Evolutionary conservation across 2,888 invertebrate genomes (phyloP), one percentile per base, ranked within the genome.

Genomic region (Hirudinaria manillensis): DNA sequence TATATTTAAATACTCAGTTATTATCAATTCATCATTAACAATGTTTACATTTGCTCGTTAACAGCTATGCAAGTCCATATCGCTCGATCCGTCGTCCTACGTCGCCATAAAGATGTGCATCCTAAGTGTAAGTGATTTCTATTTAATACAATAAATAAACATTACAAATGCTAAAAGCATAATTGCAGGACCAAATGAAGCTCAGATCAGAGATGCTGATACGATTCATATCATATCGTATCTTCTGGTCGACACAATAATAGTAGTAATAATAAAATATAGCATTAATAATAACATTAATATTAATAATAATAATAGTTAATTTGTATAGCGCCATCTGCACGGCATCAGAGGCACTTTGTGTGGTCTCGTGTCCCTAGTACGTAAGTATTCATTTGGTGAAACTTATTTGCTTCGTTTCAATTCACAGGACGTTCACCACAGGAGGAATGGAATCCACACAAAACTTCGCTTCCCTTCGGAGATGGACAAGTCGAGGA

Each of bases 21-120:
- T 16, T 10, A 61, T 56, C 29, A 2, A 7, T n/a, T n/a, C 3
- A 4, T 45, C 3, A 10, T 45, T 45, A 45, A 45, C 16, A 16
- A 45, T 7, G 45, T 45, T 45, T 45, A 7, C 3, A 16, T 2
- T 45, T 7, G 29, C 24, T n/a, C 61, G n/a, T 27, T 29, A 27
- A 29, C 61, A 61, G 61, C 61, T 61, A 61, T 61, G 61, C 61
- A 61, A 61, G 29, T 24, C 61, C 19, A 10, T 61, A 29, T 61
- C 61, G 10, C 61, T 61, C 13, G 61, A 61, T 16, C 61, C 61
- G 61, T 27, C 61, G 19, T 61, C 61, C 2, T 61, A 61, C 61
- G n/a, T 61, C 24, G 61, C 61, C 61, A 61, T 29, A 61, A 61
- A 61, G 13, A 24, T 61, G 24, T 61, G 61, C 61, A 29, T 61